Evolutionary conservation across 1,140 invertebrate species (phyloP).

Genomic region (Hyposmocoma kahamanoa): DNA sequence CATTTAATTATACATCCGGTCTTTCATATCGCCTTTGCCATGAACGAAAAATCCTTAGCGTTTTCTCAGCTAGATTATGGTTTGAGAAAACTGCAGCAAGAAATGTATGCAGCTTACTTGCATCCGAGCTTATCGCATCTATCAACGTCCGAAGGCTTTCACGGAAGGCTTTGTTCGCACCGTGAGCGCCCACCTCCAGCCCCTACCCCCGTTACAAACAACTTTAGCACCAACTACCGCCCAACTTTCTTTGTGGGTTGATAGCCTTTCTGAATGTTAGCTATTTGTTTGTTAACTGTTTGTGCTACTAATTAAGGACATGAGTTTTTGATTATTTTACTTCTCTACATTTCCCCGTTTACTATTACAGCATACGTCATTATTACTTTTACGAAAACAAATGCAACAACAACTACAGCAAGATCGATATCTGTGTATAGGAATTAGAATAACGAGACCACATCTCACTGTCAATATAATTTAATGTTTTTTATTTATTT

Average conservation of each 20-base stretch:
- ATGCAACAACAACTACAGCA: too few species aligned
- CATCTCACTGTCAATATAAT: too few species aligned
- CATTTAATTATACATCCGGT: too few species aligned
- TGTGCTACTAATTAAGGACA: slow-evolving; percentile 13
- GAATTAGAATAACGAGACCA: too few species aligned
- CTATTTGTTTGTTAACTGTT: slow-evolving; percentile 20
- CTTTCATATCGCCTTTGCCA: too few species aligned
- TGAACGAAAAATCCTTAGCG: too few species aligned
- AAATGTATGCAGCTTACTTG: slow-evolving; percentile 69
- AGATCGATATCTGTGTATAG: too few species aligned
- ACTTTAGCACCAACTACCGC: slow-evolving; percentile 40
- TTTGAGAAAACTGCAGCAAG: slow-evolving; percentile 47
- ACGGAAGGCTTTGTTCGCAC: slow-evolving; percentile 68
- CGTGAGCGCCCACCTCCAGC: slow-evolving; percentile 18
- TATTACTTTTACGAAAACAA: too few species aligned
- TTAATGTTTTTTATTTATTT: too few species aligned
- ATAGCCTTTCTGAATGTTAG: slow-evolving; percentile 37
- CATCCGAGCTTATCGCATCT: slow-evolving; percentile 72
- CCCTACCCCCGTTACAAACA: slow-evolving; percentile 43
- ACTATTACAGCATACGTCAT: too few species aligned
- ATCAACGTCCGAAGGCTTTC: slow-evolving; percentile 72
- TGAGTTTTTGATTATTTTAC: too few species aligned
- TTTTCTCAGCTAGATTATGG: slow-evolving; percentile 32
- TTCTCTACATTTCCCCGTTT: too few species aligned
- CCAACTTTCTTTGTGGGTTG: slow-evolving; percentile 45